Base-by-base conservation (phyloP, 2,888 invertebrate genomes). In the Eudasyphora cyanicolor region DNA sequence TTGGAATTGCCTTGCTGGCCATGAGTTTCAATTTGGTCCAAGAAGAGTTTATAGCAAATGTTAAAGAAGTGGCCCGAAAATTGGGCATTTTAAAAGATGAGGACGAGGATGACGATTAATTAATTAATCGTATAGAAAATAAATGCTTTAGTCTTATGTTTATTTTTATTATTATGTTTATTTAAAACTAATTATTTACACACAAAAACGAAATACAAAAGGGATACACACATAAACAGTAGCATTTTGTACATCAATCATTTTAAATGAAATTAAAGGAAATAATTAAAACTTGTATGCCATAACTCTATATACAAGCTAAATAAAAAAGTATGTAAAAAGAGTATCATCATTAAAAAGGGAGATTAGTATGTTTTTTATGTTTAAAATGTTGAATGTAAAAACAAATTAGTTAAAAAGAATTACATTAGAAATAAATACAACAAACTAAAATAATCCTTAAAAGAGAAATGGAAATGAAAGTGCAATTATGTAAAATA, bases 21-120 rank as follows among this genome's bases (percentile, higher is more conserved):
- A 99, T 98, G 98, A 97, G 97, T 88, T 98, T 98, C 92, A 98
- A 98, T 93, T 93, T 98, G 89, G 98, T 98, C 60, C 98, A 98
- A 91, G 98, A 98, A 90, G 97, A 98, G 92, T 97, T 98, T 10
- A 96, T 97, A 85, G 96, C 95, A 82, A 96, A 96, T 89, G 97
- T 98, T 5, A 97, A 97, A 88, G 94, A 95, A 82, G 95, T 98
- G 8, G 98, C 97, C 24, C 96, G 96, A 87, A 95, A 95, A 79
- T 93, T 98, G 78, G 98, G 98, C 57, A 98, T 98, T 90, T 95
- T 98, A 87, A 97, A 97, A 90, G 95, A 96, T 82, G 94, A 95
- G 54, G 95, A 95, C 8, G 94, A 94, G 14, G 94, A 94, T 17
- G 93, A 94, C 17, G 64, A 35, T 19, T 5, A 64, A 1, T 4